phyloP scores from a whole-genome alignment of 92 coral and sea anemone species.

The Epizoanthus stellaris region DNA sequence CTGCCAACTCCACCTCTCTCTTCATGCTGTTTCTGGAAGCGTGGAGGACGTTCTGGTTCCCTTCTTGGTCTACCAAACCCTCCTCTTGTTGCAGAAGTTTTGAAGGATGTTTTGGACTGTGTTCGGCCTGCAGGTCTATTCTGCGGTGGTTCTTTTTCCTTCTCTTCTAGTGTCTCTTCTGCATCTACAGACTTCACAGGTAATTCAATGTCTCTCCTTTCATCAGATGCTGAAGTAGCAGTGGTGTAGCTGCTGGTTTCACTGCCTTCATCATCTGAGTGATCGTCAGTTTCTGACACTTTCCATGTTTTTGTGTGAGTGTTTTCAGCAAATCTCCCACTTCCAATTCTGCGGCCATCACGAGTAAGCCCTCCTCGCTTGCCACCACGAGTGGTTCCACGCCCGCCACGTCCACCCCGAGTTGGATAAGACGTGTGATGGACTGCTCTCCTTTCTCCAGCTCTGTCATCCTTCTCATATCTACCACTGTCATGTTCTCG shows the following conservation, averaged over 20 bases:
- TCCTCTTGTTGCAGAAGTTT: conserved; percentile 62
- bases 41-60: conserved; percentile 92
- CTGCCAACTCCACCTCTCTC: conserved; percentile 78
- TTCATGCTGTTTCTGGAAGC: conserved; percentile 95
- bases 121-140: conserved; percentile 43
- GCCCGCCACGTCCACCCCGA: conserved; percentile 78
- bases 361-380: conserved; percentile 65
- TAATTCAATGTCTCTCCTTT: conserved; percentile 59
- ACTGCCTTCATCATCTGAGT: conserved; percentile 82
- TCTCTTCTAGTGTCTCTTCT: conserved; percentile 51
- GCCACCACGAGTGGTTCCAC: conserved; percentile 65
- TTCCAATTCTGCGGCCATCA: conserved; percentile 76
- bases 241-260: conserved; percentile 87
- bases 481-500: conserved; percentile 49
- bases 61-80: conserved; percentile 74
- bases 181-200: conserved; percentile 32
- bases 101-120: conserved; percentile 58
- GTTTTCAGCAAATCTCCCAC: conserved; percentile 76
- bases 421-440: conserved; percentile 49
- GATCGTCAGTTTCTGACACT: conserved; percentile 71
- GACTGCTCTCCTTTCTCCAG: background rate
- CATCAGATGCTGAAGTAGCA: conserved; percentile 96
- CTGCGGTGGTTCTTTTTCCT: conserved; percentile 44
- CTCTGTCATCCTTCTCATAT: conserved; percentile 40
- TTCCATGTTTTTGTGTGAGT: conserved; percentile 50